Evolutionary conservation across 2,797 vertebrate genomes (phyloP), one percentile per base, ranked within the genome.

Genomic region (Gouania willdenowi): DNA sequence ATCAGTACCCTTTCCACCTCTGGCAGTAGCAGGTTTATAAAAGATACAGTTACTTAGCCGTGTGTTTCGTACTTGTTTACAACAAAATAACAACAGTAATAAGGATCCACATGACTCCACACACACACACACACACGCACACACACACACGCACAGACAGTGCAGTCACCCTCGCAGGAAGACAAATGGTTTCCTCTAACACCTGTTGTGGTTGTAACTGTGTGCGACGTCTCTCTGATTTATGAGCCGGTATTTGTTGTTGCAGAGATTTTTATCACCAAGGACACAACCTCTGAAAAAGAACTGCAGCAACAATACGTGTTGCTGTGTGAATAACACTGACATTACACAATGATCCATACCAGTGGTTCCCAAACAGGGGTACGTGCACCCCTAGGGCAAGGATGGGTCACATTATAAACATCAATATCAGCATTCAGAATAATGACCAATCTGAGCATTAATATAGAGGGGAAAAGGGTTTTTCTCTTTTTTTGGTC

Each of bases 121-220:
- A 41, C 50, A 33, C 31, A 46, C 37, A 54, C 23, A 41, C 26
- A 19, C 11, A n/a, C 27, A 19, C 21, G 44, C 29, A 26, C 42
- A 41, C 25, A 35, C 26, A 19, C 13, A 15, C 17, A 18, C 17
- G 18, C 17, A 18, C 17, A 18, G 17, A 18, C 17, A 18, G 17
- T 32, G 8, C 18, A 29, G 28, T 27, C 67, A 40, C 59, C 42
- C 59, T 68, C 52, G 38, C 49, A 69, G 72, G 64, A 75, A 68
- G 77, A 81, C 74, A 82, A 77, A 79, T 75, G 72, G 77, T 71
- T 80, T 83, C 75, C 75, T 71, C 70, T 51, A 66, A 79, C 81
- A 83, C 84, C 81, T 81, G 82, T 73, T 81, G 74, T 72, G 77
- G 62, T 71, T 47, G 78, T 58, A 57, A 61, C 60, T 67, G 66